Conservation (phyloP, 1,140 invertebrate species). For the Camponotus vicinus region DNA sequence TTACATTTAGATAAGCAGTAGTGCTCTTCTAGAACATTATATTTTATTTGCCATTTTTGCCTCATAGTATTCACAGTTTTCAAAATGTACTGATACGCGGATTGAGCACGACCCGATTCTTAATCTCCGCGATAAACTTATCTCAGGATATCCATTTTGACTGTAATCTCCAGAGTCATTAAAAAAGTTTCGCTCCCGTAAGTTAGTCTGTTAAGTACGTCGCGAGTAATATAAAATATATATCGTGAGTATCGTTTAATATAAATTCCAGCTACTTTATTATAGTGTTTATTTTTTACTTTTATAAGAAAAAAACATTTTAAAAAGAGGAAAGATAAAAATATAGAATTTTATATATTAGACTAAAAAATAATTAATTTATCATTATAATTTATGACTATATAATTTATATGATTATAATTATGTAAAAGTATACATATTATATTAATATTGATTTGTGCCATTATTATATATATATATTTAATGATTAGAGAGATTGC, state of each 20-base stretch:
- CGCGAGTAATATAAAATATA: background rate
- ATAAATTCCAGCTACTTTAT: background rate
- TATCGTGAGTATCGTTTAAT: background rate
- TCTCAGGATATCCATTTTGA: background rate
- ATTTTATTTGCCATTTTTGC: background rate
- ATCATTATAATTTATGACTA: background rate
- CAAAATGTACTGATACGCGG: background rate
- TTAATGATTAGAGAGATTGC: background rate
- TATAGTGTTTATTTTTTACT: background rate
- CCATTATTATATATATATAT: too few species aligned
- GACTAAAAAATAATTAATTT: background rate
- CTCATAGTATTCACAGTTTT: background rate
- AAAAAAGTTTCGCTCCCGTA: conserved; percentile 7
- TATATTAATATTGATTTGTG: too few species aligned
- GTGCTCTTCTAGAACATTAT: background rate
- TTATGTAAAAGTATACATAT: too few species aligned
- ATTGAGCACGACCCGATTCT: conserved; percentile 19
- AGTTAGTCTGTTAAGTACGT: background rate
- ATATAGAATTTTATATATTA: background rate
- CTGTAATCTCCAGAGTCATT: background rate
- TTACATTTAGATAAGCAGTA: conserved; percentile 11
- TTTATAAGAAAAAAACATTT: background rate
- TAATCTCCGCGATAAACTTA: conserved; percentile 16
- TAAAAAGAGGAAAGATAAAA: background rate
- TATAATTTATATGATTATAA: too few species aligned